phyloP scores from a whole-genome alignment of 2,888 invertebrate species.

The Pristionchus entomophagus region DNA sequence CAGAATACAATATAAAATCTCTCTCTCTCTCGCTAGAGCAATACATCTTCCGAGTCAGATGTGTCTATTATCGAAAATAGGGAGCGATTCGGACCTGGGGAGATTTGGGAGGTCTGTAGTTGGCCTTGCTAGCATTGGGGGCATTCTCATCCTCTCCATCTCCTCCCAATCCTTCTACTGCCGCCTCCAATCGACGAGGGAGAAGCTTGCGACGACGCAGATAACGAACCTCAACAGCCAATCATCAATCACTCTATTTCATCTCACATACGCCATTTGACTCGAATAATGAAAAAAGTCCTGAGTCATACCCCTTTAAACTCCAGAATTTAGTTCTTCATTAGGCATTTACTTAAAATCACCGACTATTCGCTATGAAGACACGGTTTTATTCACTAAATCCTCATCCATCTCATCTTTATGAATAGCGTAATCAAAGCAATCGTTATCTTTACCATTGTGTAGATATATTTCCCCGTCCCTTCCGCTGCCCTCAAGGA shows the following conservation, averaged over 20 bases:
- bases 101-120: constrained; percentile 45
- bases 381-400: too few relatives aligned
- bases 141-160: constrained; percentile 6
- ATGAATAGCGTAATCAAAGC: not conserved
- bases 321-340: too few relatives aligned
- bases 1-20: not conserved
- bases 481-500: constrained; percentile 24
- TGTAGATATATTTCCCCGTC: not conserved
- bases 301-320: too few relatives aligned
- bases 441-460: not conserved
- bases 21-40: too few relatives aligned
- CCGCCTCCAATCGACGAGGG: constrained; percentile 56
- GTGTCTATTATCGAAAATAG: too few relatives aligned
- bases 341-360: not conserved
- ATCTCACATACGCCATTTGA: too few relatives aligned
- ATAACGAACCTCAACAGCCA: constrained; percentile 62
- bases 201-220: constrained; percentile 70
- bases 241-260: not conserved
- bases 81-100: constrained; percentile 36
- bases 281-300: too few relatives aligned
- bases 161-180: constrained; percentile 37
- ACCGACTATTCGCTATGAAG: too few relatives aligned
- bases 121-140: constrained; percentile 9
- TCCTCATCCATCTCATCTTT: too few relatives aligned
- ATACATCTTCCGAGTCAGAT: too few relatives aligned